These are phyloP conservation scores for Lycopodina hypogea DNA, from an alignment of 37 sponge, comb jelly and placozoan species.

Conservation along the genomic window DNA sequence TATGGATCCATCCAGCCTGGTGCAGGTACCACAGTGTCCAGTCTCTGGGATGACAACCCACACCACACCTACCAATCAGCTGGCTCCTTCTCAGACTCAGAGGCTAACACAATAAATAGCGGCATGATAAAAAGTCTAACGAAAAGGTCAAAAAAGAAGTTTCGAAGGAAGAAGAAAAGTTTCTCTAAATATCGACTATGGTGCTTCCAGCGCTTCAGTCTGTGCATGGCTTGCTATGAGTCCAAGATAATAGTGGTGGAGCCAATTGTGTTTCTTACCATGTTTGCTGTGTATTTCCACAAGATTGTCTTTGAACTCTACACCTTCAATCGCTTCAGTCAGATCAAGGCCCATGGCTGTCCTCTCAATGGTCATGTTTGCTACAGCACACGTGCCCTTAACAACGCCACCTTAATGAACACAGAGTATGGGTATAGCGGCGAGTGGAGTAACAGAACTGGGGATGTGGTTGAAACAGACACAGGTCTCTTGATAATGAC, in stretches of 20 bases:
- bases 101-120: too few species aligned
- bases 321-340: conserved; percentile 35
- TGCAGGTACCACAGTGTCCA: not conserved
- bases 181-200: not conserved
- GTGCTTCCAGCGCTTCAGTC: conserved; percentile 11
- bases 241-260: conserved; percentile 51
- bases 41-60: not conserved
- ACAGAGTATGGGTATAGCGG: not conserved
- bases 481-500: conserved; percentile 25
- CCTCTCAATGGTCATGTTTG: not conserved
- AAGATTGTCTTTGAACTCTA: conserved; percentile 51
- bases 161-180: not conserved
- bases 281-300: conserved; percentile 38
- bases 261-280: conserved; percentile 49
- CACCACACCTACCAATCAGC: not conserved
- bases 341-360: not conserved
- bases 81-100: not conserved
- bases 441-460: not conserved
- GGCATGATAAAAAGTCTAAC: too few species aligned
- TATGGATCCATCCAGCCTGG: too few species aligned
- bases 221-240: not conserved
- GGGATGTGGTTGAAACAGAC: conserved; percentile 21
- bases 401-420: not conserved
- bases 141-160: too few species aligned
- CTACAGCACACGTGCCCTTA: not conserved